Percentiles rank a stretch among this genome's conserved stretches.
Conservation (phyloP, 2,113 vertebrate genomes). For the Nannobrachium achirus region DNA sequence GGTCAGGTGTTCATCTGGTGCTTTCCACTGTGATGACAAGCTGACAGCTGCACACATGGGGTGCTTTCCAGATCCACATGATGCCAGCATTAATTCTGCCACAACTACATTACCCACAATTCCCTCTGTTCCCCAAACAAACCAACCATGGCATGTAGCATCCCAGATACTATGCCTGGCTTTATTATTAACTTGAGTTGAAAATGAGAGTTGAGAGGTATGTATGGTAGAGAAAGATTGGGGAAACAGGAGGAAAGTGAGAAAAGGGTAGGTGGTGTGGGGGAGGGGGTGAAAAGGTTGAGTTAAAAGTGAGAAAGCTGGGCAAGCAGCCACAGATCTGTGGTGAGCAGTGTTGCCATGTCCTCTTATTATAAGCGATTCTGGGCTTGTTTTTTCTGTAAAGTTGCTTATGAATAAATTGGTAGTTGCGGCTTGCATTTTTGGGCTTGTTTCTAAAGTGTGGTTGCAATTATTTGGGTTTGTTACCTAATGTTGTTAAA, state of each 20-base stretch:
- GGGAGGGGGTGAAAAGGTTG: not conserved
- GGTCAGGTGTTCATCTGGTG: conserved; percentile 17
- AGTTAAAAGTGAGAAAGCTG: not conserved
- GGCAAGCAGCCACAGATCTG: conserved; percentile 28
- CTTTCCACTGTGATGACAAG: not conserved
- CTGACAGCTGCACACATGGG: not conserved
- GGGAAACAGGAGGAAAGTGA: not conserved
- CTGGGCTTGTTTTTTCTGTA: no score
- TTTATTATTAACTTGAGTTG: no score
- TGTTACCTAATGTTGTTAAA: no score
- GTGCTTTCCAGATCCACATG: conserved; percentile 15
- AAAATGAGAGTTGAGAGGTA: not conserved
- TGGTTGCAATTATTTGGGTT: no score
- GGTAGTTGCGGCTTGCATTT: no score
- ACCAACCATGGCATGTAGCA: not conserved
- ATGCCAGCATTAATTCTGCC: conserved; percentile 1
- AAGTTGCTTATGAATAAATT: no score
- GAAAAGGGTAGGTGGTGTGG: no score
- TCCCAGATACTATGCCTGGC: not conserved
- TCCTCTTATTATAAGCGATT: no score
- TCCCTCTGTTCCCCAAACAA: conserved; percentile 7
- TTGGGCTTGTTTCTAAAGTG: no score
- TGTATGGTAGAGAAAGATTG: not conserved
- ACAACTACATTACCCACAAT: conserved; percentile 37
- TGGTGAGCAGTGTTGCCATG: not conserved